Evolutionary conservation across 2,113 vertebrate genomes (phyloP).

Genomic region (Microtus montanus): DNA sequence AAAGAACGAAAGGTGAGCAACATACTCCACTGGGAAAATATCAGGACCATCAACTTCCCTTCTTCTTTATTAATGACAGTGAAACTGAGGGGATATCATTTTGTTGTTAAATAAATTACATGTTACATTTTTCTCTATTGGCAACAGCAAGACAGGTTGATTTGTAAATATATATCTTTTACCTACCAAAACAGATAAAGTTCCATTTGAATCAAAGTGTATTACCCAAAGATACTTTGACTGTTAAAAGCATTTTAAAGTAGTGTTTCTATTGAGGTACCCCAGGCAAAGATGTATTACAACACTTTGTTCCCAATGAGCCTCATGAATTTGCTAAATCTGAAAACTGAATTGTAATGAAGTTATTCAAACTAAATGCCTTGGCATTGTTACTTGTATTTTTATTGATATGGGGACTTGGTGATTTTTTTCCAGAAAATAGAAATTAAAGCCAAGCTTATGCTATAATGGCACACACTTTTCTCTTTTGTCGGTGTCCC

Average conservation of each 20-base stretch:
- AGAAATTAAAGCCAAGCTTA: neutral
- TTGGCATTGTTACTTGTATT: neutral
- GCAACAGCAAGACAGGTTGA: neutral
- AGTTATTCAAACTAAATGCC: neutral
- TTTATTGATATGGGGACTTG: neutral
- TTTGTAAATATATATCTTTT: constrained; percentile 5
- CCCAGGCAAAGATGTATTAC: neutral
- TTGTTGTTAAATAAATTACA: neutral
- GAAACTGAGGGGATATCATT: constrained; percentile 28
- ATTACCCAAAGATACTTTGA: neutral
- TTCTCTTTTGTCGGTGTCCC: fast-evolving
- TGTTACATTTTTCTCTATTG: neutral
- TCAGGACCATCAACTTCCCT: constrained; percentile 72
- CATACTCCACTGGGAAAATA: constrained; percentile 75
- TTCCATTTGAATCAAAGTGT: neutral
- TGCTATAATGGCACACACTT: neutral
- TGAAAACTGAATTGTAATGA: neutral
- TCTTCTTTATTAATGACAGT: constrained; percentile 64
- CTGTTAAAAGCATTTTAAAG: neutral
- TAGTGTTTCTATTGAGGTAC: neutral
- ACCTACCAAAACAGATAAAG: neutral
- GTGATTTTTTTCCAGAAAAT: neutral
- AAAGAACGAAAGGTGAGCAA: constrained; percentile 75
- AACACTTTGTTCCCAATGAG: neutral
- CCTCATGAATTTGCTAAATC: neutral